Conservation (phyloP, 1,140 invertebrate species). For the Orius insidiosus region DNA sequence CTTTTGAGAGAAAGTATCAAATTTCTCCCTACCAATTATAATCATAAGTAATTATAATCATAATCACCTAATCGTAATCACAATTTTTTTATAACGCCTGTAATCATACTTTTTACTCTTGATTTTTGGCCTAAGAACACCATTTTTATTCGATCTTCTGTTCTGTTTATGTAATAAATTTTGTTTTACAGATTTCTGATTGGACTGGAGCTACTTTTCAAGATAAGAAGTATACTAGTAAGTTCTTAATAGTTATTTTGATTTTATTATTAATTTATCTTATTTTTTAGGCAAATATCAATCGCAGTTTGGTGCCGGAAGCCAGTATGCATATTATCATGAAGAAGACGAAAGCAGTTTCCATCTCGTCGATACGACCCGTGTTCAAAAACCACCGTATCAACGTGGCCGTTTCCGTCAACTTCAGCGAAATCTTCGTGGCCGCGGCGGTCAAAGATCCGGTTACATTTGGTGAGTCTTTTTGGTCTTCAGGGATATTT, state of each 20-base stretch:
- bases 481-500: not conserved
- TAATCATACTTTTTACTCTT: too few species aligned
- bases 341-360: slow-evolving; percentile 98
- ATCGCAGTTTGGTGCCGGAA: slow-evolving; percentile 85
- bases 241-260: slow-evolving; percentile 26
- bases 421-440: slow-evolving; percentile 62
- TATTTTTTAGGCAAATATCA: slow-evolving; percentile 72
- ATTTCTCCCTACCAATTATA: too few species aligned
- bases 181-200: slow-evolving; percentile 63
- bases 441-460: slow-evolving; percentile 53
- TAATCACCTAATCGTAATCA: too few species aligned
- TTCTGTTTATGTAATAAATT: too few species aligned
- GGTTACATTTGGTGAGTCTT: slow-evolving; percentile 27
- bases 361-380: slow-evolving; percentile 88
- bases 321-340: slow-evolving; percentile 92
- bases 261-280: not conserved
- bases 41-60: too few species aligned
- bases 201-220: slow-evolving; percentile 91
- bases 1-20: too few species aligned
- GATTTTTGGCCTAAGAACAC: too few species aligned
- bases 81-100: too few species aligned
- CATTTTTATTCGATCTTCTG: too few species aligned
- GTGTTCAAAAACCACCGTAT: slow-evolving; percentile 77
- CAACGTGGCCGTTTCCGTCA: slow-evolving; percentile 67
- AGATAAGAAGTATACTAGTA: slow-evolving; percentile 89